Percentiles rank a stretch among this genome's conserved stretches.
These are phyloP conservation scores for Nomada hirtipes DNA, from an alignment of 2,888 invertebrate species.

Conservation along the genomic window DNA sequence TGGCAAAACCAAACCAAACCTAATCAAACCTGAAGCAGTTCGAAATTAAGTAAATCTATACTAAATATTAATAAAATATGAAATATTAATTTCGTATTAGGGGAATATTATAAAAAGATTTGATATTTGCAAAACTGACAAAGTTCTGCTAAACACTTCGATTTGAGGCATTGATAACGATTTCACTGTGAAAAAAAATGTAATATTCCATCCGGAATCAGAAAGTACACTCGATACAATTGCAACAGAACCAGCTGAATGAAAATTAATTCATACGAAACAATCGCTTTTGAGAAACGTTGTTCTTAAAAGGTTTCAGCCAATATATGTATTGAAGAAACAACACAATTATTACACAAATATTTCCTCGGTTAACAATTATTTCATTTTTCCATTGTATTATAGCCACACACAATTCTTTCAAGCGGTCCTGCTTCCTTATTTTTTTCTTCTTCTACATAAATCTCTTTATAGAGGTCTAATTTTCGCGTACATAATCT, in stretches of 20 bases:
- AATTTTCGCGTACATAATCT: too few species aligned
- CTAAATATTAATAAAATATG: too few species aligned
- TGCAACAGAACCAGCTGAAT: neutral
- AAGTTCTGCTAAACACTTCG: too few species aligned
- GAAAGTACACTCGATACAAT: neutral
- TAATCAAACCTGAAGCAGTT: too few species aligned
- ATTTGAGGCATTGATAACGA: neutral
- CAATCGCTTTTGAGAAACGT: neutral
- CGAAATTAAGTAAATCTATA: too few species aligned
- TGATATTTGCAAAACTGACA: too few species aligned
- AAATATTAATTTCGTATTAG: too few species aligned
- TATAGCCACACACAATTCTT: neutral
- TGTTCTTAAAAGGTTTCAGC: constrained; percentile 10
- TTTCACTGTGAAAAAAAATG: neutral
- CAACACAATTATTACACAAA: constrained; percentile 4
- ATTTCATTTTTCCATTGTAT: neutral
- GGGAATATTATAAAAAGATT: too few species aligned
- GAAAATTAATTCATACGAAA: neutral
- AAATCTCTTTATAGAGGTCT: neutral
- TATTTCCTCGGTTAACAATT: constrained; percentile 7
- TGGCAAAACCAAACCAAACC: too few species aligned
- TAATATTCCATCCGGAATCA: neutral
- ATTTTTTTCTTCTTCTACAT: neutral
- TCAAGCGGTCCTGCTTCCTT: neutral
- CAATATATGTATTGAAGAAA: neutral